Conservation (phyloP, 2,888 invertebrate species). For the Ligdia adustata region DNA sequence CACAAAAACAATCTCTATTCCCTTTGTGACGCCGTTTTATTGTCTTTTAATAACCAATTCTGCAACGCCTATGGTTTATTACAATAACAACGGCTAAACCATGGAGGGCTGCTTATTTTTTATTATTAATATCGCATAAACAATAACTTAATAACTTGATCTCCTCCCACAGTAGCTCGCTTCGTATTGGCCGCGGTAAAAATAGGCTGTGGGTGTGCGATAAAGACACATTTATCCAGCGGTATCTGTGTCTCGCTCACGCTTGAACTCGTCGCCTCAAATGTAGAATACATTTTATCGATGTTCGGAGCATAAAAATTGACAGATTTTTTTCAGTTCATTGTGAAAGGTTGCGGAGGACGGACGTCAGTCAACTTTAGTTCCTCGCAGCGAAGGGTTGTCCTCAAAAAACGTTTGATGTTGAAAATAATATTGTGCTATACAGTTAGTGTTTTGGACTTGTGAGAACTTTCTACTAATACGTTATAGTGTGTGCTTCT, state of each 20-base stretch:
- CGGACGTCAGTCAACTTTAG: slow-evolving; percentile 48
- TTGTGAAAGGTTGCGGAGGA: slow-evolving; percentile 59
- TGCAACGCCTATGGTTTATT: slow-evolving; percentile 56
- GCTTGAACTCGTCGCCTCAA: slow-evolving; percentile 75
- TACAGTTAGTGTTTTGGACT: slow-evolving; percentile 40
- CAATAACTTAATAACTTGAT: slow-evolving; percentile 81
- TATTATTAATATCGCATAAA: slow-evolving; percentile 81
- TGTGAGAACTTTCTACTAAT: slow-evolving; percentile 49
- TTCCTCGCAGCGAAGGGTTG: slow-evolving; percentile 61
- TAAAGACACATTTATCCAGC: slow-evolving; percentile 57
- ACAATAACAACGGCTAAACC: slow-evolving; percentile 61
- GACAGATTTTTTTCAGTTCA: slow-evolving; percentile 84
- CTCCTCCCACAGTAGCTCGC: slow-evolving; percentile 74
- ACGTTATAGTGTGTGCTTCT: slow-evolving; percentile 53
- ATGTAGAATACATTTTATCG: slow-evolving; percentile 81
- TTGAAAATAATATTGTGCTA: slow-evolving; percentile 44
- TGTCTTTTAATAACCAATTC: slow-evolving; percentile 62
- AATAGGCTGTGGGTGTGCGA: slow-evolving; percentile 79
- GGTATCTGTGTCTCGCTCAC: slow-evolving; percentile 50
- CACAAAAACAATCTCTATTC: slow-evolving; percentile 70
- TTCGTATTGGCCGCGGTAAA: slow-evolving; percentile 74
- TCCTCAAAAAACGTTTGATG: slow-evolving; percentile 56
- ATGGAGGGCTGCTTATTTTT: slow-evolving; percentile 67
- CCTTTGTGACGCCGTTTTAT: slow-evolving; percentile 62
- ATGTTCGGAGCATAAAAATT: slow-evolving; percentile 84